These are phyloP conservation scores for Pseudorasbora parva DNA, from an alignment of 2,113 vertebrate species.

Conservation along the genomic window DNA sequence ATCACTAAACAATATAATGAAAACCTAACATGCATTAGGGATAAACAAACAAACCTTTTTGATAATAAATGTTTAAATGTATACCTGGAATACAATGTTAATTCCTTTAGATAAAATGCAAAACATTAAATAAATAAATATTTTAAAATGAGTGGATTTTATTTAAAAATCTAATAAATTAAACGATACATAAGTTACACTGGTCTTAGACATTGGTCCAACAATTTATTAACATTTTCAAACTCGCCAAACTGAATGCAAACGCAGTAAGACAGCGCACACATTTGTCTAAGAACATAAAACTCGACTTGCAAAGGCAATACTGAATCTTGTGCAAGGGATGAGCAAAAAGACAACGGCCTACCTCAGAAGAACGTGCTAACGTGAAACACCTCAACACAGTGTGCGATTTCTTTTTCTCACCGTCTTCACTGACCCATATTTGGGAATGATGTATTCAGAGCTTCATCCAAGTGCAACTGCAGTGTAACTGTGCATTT, in stretches of 20 bases:
- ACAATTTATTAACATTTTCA: not conserved
- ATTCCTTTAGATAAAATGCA: no score
- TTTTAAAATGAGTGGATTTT: not conserved
- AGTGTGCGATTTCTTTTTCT: not conserved
- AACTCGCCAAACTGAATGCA: not conserved
- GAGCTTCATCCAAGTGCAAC: conserved; percentile 16
- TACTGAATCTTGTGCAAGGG: not conserved
- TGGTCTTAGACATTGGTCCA: not conserved
- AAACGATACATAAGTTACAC: not conserved
- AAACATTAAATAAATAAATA: no score
- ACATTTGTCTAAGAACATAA: no score
- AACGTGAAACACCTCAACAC: conserved; percentile 2
- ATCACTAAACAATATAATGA: not conserved
- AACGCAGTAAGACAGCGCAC: not conserved
- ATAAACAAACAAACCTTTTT: no score
- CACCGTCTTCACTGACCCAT: conserved; percentile 33
- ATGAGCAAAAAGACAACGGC: conserved; percentile 7
- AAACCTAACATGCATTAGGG: not conserved
- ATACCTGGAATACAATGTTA: no score
- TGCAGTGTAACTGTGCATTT: conserved; percentile 28
- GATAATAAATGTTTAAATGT: no score
- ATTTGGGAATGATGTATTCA: conserved; percentile 20
- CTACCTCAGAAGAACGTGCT: conserved; percentile 13
- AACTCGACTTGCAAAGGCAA: not conserved
- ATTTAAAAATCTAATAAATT: no score